Conservation (phyloP, 2,797 vertebrate species). For the Coreius guichenoti region DNA sequence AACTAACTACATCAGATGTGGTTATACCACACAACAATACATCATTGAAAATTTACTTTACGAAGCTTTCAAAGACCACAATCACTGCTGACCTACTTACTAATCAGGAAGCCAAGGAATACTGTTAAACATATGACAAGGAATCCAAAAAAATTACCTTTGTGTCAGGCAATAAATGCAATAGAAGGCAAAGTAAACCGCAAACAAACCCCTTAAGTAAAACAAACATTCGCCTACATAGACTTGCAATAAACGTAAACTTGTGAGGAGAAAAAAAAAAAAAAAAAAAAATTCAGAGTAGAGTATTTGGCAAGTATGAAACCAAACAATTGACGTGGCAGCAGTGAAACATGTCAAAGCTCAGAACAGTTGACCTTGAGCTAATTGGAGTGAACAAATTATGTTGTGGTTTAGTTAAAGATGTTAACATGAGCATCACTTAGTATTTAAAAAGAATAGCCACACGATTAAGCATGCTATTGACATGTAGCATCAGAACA, state of each 20-base stretch:
- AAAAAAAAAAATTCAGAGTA: too few species aligned
- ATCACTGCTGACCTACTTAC: slow-evolving; percentile 19
- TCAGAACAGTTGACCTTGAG: slow-evolving; percentile 3
- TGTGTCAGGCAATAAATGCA: slow-evolving; percentile 11
- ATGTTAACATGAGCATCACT: background rate
- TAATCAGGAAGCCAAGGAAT: background rate
- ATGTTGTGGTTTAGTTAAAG: slow-evolving; percentile 1
- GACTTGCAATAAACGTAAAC: background rate
- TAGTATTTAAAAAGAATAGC: background rate
- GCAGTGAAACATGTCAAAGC: background rate
- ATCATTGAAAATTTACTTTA: slow-evolving; percentile 7
- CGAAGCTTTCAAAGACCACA: background rate
- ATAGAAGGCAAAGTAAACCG: background rate
- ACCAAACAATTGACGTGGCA: background rate
- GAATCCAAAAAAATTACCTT: background rate
- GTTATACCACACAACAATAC: slow-evolving; percentile 10
- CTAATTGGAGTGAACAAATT: background rate
- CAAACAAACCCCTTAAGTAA: background rate
- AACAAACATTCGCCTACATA: background rate
- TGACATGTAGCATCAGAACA: slow-evolving; percentile 55
- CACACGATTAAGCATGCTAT: slow-evolving; percentile 68
- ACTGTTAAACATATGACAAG: slow-evolving; percentile 1
- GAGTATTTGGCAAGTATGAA: background rate
- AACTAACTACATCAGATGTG: background rate
- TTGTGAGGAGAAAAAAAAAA: too few species aligned